These are phyloP conservation scores for Panthera tigris DNA, from an alignment of 2,113 vertebrate species.

Conservation along the genomic window DNA sequence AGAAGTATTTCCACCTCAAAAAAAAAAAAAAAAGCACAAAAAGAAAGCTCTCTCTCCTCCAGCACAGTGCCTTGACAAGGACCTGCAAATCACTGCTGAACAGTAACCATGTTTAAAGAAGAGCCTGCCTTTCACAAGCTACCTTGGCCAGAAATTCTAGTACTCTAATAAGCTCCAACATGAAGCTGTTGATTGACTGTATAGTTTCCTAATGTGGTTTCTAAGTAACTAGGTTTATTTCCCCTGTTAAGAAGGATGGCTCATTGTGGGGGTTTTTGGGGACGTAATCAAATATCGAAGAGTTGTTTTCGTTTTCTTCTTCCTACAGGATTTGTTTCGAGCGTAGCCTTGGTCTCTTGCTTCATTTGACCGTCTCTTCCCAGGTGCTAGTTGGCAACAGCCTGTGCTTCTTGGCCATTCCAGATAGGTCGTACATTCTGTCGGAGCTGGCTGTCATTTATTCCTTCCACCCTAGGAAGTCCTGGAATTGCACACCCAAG, in stretches of 20 bases:
- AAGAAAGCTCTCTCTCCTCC: conserved; percentile 51
- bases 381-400: neutral
- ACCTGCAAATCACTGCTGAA: conserved; percentile 54
- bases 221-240: conserved; percentile 49
- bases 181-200: conserved; percentile 36
- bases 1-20: conserved; percentile 42
- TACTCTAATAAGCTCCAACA: conserved; percentile 48
- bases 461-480: neutral
- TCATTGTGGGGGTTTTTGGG: neutral
- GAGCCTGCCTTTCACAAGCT: conserved; percentile 40
- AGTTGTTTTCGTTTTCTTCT: neutral
- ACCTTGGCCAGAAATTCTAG: conserved; percentile 39
- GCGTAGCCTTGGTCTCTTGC: neutral
- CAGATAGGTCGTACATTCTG: neutral
- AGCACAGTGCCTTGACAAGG: conserved; percentile 82
- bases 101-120: conserved; percentile 19
- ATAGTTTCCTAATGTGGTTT: conserved; percentile 19
- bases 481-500: neutral
- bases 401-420: neutral
- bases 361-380: neutral
- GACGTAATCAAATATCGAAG: neutral
- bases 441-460: neutral
- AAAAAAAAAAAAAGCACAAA: conserved; percentile 53
- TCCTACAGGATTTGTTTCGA: neutral
- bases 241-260: neutral